Conservation (phyloP, 2,113 vertebrate species). For the Vimba vimba region DNA sequence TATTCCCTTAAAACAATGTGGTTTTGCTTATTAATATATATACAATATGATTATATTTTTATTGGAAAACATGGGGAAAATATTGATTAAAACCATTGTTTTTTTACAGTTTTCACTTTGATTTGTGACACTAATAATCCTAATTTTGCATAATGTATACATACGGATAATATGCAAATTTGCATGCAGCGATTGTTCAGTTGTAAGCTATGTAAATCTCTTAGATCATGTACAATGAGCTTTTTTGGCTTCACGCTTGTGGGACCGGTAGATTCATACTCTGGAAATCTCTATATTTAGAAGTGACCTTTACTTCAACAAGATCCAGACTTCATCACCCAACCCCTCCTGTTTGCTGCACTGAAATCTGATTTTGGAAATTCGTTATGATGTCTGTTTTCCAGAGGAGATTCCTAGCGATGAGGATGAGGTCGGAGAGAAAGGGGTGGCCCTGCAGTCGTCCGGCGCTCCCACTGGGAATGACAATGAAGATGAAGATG, state of each 20-base stretch:
- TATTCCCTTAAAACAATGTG: neutral
- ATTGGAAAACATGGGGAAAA: no score
- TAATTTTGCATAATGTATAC: neutral
- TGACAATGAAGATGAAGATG: conserved; percentile 72
- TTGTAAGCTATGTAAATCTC: neutral
- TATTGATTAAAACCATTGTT: neutral
- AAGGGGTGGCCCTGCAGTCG: conserved; percentile 77
- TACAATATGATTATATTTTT: no score
- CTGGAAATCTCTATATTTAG: conserved; percentile 15
- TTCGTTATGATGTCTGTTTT: neutral
- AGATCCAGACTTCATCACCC: neutral
- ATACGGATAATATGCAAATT: neutral
- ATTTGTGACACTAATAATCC: neutral
- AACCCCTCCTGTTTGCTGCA: neutral
- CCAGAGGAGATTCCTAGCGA: conserved; percentile 96
- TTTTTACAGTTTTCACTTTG: neutral
- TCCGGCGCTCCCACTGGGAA: conserved; percentile 61
- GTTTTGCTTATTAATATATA: no score
- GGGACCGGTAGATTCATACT: neutral
- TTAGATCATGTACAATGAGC: neutral
- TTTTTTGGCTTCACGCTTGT: neutral
- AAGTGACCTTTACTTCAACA: conserved; percentile 1
- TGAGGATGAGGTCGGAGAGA: conserved; percentile 86
- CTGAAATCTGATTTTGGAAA: neutral
- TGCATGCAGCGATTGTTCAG: neutral